Base-by-base conservation (phyloP, 1,140 invertebrate genomes). In the Apis mellifera region DNA sequence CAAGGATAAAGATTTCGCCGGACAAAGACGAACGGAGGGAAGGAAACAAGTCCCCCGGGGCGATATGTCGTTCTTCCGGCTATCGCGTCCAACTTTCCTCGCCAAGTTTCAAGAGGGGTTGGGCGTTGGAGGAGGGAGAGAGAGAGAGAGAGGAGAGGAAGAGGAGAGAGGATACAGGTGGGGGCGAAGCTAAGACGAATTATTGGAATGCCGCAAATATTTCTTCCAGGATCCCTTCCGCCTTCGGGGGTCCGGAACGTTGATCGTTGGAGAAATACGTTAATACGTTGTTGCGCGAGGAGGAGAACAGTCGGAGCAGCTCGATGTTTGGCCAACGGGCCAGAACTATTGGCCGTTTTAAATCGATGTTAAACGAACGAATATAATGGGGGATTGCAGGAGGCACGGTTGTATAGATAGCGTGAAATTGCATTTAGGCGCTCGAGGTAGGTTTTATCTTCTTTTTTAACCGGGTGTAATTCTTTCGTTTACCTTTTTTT, bases 11-110 rank as follows among this genome's bases (percentile, higher is more conserved):
- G 84, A 84, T 87, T 83, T 79, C 66, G 76, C n/a, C 21, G 70
- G 65, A 76, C 71, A 32, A 7, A 69, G 57, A 78, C 50, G 70
- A 55, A 69, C 19, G 77, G 7, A 59, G 52, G 19, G 64, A 55
- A n/a, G 65, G 59, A 52, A 59, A 89, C 78, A 89, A 71, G 70
- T 87, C 89, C 85, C 86, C 21, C 13, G 78, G 78, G 90, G 69
- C 74, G 70, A 85, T 84, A 86, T 59, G 83, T 90, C 88, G 86
- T 89, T 89, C 88, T 76, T 73, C 77, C 70, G 78, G 70, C 78
- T 88, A 89, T 88, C 86, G 70, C 65, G 80, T 86, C 54, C 80
- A 86, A 88, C 74, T 89, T 89, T 84, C 80, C 66, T 32, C 19
- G 17, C 13, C 17, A 69, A 82, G 59, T 85, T 85, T 76, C 76